Evolutionary conservation across 2,113 vertebrate species (phyloP), one percentile per base, ranked within the genome.

Genomic region (Spea bombifrons): DNA sequence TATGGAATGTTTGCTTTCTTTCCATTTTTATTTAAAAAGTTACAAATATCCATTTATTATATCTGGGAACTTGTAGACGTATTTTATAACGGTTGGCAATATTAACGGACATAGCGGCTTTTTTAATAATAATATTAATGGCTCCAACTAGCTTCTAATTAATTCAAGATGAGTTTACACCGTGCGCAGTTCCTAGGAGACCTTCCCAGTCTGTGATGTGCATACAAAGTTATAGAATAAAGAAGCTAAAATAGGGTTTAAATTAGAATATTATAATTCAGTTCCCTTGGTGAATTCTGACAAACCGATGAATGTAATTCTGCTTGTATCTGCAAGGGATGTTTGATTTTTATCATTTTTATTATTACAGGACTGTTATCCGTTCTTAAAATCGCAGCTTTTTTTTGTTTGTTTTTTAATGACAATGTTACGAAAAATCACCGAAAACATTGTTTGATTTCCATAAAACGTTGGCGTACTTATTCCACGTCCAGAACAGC

Each of bases 201-300:
- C 75, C 50, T 59, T 17, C 30, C 75, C 12, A 6, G 16, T 55
- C 43, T 76, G 75, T 69, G 65, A 49, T 49, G 46, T 61, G 75
- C 70, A 77, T 77, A 59, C 75, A 77, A 66, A 77, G 75, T 70
- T 77, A 77, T 52, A 77, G 70, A 77, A 59, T 59, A 76, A 77
- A 70, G 75, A 50, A 70, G 17, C 45, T 5, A 77, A 70, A 70
- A 77, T 77, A 77, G 53, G 12, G 59, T 70, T 30, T 77, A 66
- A 70, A 8, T 53, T 77, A 45, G 66, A 77, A 77, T 70, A 68
- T 49, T 61, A 63, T 44, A 77, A 61, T 48, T 50, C n/a, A 77
- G 63, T 70, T 59, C 75, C 66, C 66, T 5, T 47, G 66, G 67
- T 13, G 55, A 9, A 6, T 3, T 55, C 66, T 15, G 53, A 69